These are phyloP conservation scores for Gymnoscelis rufifasciata DNA, from an alignment of 2,888 invertebrate genomes.

Conservation along the genomic window DNA sequence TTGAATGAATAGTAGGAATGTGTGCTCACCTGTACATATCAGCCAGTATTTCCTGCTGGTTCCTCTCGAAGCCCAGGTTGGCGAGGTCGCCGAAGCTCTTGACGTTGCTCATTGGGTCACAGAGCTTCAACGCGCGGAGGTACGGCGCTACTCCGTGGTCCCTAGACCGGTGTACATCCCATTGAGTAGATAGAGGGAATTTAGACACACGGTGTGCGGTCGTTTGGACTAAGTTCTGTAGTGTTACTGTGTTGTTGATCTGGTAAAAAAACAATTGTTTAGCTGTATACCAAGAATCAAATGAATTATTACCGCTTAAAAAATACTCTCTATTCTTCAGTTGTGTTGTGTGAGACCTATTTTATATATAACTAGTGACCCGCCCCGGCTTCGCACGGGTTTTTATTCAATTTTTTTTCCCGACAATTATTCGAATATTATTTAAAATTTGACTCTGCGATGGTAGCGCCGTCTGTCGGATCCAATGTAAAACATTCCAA, in stretches of 20 bases:
- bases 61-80: slow-evolving; percentile 75
- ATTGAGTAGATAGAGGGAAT: slow-evolving; percentile 69
- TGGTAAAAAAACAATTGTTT: slow-evolving; percentile 38
- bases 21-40: slow-evolving; percentile 82
- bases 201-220: slow-evolving; percentile 82
- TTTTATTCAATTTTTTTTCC: too few relatives aligned
- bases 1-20: too few relatives aligned
- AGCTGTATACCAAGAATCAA: background rate
- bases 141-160: slow-evolving; percentile 92
- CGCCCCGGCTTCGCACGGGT: too few relatives aligned
- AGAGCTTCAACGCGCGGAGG: slow-evolving; percentile 82
- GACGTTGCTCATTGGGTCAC: slow-evolving; percentile 74
- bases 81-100: slow-evolving; percentile 80
- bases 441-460: too few relatives aligned
- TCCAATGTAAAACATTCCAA: too few relatives aligned
- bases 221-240: slow-evolving; percentile 81
- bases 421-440: too few relatives aligned
- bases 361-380: too few relatives aligned
- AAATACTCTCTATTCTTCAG: too few relatives aligned
- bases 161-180: slow-evolving; percentile 78
- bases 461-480: too few relatives aligned
- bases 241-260: slow-evolving; percentile 79
- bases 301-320: too few relatives aligned
- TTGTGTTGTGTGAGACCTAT: too few relatives aligned
- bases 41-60: slow-evolving; percentile 81